These are phyloP conservation scores for Barbus barbus DNA, from an alignment of 2,113 vertebrate genomes.

Conservation along the genomic window DNA sequence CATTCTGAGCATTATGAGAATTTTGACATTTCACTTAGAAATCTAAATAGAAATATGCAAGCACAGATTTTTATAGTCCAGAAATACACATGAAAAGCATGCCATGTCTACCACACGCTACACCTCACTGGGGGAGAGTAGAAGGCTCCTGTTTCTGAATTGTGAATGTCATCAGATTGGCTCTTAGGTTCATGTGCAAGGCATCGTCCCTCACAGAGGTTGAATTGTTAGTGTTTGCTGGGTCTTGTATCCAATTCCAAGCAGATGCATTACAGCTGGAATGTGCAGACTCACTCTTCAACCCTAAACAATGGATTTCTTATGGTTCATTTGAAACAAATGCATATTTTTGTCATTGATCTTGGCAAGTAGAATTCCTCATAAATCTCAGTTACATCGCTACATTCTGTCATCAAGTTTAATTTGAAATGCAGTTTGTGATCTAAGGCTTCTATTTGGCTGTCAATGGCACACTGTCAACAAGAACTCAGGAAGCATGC, in stretches of 20 bases:
- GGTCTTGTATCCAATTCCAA: background rate
- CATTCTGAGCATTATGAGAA: background rate
- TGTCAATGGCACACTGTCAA: background rate
- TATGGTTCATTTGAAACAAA: conserved; percentile 4
- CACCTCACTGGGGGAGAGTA: background rate
- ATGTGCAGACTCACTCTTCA: background rate
- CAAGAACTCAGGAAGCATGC: too few species aligned
- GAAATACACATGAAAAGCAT: background rate
- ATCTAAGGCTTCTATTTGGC: background rate
- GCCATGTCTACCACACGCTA: background rate
- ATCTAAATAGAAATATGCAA: too few species aligned
- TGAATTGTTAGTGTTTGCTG: conserved; percentile 26
- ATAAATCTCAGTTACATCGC: background rate
- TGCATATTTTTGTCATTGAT: background rate
- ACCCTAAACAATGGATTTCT: conserved; percentile 12
- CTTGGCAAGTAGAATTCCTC: background rate
- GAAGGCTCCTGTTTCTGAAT: background rate
- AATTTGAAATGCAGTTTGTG: background rate
- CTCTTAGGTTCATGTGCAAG: background rate
- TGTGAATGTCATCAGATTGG: conserved; percentile 22
- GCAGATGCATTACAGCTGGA: conserved; percentile 27
- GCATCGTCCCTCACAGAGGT: conserved; percentile 16
- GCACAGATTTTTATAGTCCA: background rate
- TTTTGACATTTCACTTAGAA: too few species aligned
- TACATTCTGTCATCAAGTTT: background rate